A percentile compares a stretch with the other conserved stretches of the same genome.
Conservation (phyloP, 2,113 vertebrate genomes). For the Neodon shergylaensis region DNA sequence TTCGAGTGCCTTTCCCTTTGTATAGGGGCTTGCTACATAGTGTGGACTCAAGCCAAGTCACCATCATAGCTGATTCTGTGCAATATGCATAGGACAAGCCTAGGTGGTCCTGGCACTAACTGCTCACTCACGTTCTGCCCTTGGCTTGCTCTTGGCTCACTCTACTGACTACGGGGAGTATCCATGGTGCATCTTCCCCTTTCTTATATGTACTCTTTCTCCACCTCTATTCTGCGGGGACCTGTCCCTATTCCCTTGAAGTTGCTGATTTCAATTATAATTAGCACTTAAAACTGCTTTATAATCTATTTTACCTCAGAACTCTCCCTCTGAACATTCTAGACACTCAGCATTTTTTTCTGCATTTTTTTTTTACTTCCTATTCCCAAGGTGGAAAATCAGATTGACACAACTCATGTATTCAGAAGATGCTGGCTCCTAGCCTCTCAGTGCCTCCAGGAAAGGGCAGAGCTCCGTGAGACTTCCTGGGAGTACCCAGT, state of each 20-base stretch:
- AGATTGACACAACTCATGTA: background rate
- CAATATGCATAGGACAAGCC: accelerated
- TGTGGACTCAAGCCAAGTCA: too few species aligned
- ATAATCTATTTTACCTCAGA: conserved; percentile 25
- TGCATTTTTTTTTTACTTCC: conserved; percentile 9
- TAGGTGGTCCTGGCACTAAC: background rate
- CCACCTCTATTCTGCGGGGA: background rate
- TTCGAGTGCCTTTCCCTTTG: accelerated
- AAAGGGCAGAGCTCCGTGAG: background rate
- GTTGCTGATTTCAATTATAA: conserved; percentile 29
- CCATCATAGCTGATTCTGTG: accelerated
- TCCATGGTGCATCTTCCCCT: accelerated
- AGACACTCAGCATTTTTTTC: conserved; percentile 22
- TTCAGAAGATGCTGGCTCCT: background rate
- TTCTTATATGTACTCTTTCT: background rate
- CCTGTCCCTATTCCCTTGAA: background rate
- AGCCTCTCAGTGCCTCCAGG: background rate
- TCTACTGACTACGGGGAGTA: accelerated
- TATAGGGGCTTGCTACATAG: background rate
- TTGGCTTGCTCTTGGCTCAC: accelerated
- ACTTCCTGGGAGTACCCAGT: background rate
- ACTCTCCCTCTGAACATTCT: conserved; percentile 32
- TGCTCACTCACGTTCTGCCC: accelerated
- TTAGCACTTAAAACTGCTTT: conserved; percentile 63
- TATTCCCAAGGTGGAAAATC: background rate